Base-by-base conservation (phyloP, 2,797 vertebrate species). In the Lagodon rhomboides region DNA sequence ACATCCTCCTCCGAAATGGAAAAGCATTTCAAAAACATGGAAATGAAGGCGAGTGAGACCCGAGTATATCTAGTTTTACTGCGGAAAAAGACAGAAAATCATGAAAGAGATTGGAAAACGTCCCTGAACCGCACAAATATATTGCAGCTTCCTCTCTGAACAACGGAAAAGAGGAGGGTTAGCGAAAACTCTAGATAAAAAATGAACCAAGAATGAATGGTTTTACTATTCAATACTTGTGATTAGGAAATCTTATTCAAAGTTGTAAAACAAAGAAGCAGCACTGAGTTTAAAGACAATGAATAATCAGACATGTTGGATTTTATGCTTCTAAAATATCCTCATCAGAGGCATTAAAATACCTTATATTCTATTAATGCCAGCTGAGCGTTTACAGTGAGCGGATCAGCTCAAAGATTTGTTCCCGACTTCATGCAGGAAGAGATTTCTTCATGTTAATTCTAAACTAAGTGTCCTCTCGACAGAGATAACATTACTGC, bases 1-100 rank as follows among this genome's bases (percentile, higher is more conserved):
- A 50, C n/a, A 20, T 56, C 58, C 61, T 70, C 47, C 30, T 1
- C 53, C 54, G 66, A 72, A 79, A 82, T 60, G 54, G 75, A 69
- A 68, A 73, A 67, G 67, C 61, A 73, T 82, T 90, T 88, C 77
- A 84, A 85, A 85, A 85, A 74, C 79, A 85, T 83, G 80, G 68
- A 88, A 85, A 90, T 80, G 68, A 85, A 79, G 59, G 30, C 47
- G 12, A 73, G 80, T 59, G 58, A 67, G 43, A 70, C 44, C 49
- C 22, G 4, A 55, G 64, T 60, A 46, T 18, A 44, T 68, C 41
- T 60, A 11, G 68, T 73, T 82, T 65, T 22, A 71, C 0, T 62
- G 69, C 49, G 44, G 74, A 46, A 60, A 69, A 44, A 73, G 34
- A 73, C 27, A 13, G 56, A 68, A 70, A 82, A 80, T 77, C 82